A percentile compares a stretch with the other conserved stretches of the same genome.
Conservation (phyloP, 2,888 invertebrate species). For the Drosophila gaucha region DNA sequence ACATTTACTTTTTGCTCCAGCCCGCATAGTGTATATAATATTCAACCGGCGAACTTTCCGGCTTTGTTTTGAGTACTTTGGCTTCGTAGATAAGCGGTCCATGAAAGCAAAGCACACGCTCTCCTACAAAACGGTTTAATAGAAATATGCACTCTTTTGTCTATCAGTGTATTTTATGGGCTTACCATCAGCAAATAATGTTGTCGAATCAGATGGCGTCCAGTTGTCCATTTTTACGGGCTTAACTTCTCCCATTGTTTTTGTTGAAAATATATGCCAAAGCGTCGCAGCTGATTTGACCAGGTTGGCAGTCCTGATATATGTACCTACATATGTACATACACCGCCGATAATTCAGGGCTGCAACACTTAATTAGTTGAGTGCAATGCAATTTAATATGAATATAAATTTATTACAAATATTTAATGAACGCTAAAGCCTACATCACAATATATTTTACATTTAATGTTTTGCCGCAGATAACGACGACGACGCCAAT, state of each 20-base stretch:
- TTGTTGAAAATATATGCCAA: slow-evolving; percentile 71
- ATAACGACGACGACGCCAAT: not conserved
- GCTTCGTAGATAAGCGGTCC: slow-evolving; percentile 98
- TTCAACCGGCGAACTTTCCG: slow-evolving; percentile 94
- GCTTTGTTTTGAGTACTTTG: slow-evolving; percentile 94
- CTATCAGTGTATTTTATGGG: not conserved
- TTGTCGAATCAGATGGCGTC: slow-evolving; percentile 50
- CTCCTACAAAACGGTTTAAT: slow-evolving; percentile 86
- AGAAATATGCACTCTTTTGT: not conserved
- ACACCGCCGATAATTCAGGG: slow-evolving; percentile 31
- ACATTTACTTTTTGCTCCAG: slow-evolving; percentile 96
- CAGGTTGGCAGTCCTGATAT: slow-evolving; percentile 41
- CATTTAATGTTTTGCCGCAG: slow-evolving; percentile 39
- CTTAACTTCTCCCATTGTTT: slow-evolving; percentile 69
- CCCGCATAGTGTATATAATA: slow-evolving; percentile 98
- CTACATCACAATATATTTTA: slow-evolving; percentile 15
- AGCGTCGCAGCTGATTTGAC: slow-evolving; percentile 34
- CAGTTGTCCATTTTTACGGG: slow-evolving; percentile 61
- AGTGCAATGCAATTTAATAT: slow-evolving; percentile 8
- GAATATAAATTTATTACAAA: slow-evolving; percentile 41
- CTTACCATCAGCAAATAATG: slow-evolving; percentile 89
- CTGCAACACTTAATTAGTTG: not conserved
- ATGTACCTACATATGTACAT: slow-evolving; percentile 2
- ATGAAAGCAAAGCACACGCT: slow-evolving; percentile 97
- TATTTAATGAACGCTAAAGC: slow-evolving; percentile 11